Conservation (phyloP, 64 coral and sea anemone genomes). For the Exaiptasia diaphana region DNA sequence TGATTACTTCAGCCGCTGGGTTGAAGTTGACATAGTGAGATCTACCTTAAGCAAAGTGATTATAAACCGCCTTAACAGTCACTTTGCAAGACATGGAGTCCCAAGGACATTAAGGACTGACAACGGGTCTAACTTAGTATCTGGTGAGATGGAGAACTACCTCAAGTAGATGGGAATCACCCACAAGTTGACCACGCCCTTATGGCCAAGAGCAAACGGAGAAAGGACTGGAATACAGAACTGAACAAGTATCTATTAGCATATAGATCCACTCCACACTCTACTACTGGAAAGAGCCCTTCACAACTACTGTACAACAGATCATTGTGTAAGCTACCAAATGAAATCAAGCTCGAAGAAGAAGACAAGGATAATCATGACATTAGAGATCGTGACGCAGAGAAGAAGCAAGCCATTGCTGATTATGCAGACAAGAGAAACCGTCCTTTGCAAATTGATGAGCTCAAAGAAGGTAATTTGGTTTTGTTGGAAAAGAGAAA, state of each 20-base stretch:
- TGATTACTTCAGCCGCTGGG: conserved; percentile 46
- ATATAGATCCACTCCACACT: conserved; percentile 10
- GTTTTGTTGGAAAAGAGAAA: conserved; percentile 51
- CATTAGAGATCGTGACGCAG: not conserved
- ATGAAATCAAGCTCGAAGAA: not conserved
- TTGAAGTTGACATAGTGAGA: conserved; percentile 17
- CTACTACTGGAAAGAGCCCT: conserved; percentile 9
- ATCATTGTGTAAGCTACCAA: conserved; percentile 10
- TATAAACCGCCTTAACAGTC: not conserved
- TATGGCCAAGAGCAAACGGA: conserved; percentile 6
- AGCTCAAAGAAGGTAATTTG: not conserved
- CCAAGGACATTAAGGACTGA: not conserved
- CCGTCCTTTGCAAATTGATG: not conserved
- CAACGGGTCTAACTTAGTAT: not conserved
- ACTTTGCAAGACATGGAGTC: conserved; percentile 38
- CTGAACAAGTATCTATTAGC: conserved; percentile 36
- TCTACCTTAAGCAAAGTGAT: not conserved
- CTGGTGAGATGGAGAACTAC: conserved; percentile 23
- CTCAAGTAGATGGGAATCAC: not conserved
- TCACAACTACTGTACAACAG: conserved; percentile 9
- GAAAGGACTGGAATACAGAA: conserved; percentile 13
- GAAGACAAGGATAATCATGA: not conserved
- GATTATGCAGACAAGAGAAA: conserved; percentile 30
- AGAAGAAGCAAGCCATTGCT: not conserved
- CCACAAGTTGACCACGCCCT: not conserved